These are phyloP conservation scores for Acinonyx jubatus DNA, from an alignment of 2,113 vertebrate genomes.

Conservation along the genomic window DNA sequence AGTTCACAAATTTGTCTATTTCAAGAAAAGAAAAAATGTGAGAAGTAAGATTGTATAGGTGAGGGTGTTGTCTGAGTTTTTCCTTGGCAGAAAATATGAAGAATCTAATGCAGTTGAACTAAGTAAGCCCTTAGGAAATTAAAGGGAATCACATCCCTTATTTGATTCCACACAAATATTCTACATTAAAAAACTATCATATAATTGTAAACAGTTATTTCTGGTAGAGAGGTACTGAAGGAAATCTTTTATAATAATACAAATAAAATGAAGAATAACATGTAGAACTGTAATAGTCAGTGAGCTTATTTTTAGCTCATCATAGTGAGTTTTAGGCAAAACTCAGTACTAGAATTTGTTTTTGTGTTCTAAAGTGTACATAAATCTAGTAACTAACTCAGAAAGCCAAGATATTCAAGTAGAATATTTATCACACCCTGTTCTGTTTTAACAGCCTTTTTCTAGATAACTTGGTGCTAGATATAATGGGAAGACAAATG, in stretches of 20 bases:
- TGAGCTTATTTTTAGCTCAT: background rate
- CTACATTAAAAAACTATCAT: background rate
- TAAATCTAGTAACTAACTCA: background rate
- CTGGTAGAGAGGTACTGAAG: background rate
- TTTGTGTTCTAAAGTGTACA: background rate
- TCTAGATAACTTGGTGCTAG: background rate
- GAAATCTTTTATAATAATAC: background rate
- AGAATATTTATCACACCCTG: background rate
- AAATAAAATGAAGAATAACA: background rate
- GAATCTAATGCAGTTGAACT: background rate
- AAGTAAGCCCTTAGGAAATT: background rate
- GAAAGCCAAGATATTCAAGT: background rate
- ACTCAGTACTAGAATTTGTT: background rate
- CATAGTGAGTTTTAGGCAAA: background rate
- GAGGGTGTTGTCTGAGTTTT: background rate
- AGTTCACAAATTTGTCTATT: background rate
- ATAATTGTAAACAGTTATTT: background rate
- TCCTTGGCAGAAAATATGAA: background rate
- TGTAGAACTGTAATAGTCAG: background rate
- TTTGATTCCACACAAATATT: background rate
- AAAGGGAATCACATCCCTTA: background rate
- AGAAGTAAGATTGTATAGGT: background rate
- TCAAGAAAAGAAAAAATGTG: conserved; percentile 10
- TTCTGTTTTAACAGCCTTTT: background rate
- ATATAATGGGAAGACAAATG: background rate